Evolutionary conservation across 2,888 invertebrate genomes (phyloP), one percentile per base, ranked within the genome.

Genomic region (Andrena bucephala): DNA sequence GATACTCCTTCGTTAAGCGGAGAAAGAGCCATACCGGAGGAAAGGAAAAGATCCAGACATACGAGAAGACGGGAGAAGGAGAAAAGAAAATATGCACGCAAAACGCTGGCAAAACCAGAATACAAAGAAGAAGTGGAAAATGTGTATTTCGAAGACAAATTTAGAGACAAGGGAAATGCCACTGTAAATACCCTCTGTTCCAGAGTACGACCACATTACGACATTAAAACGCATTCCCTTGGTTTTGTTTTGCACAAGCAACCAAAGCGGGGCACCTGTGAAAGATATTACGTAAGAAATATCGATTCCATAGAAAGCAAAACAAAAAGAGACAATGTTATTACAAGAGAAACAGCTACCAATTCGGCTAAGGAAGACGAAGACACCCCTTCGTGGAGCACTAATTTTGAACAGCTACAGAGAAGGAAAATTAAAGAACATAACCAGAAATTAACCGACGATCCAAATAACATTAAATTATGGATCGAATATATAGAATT

Each of bases 401-500:
- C 76, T 33, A 92, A 93, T 86, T 92, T 94, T 77, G 95, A 95
- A 89, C 94, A 95, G 79, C 94, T 95, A 62, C 94, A 95, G 80
- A 94, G 94, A 1, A 92, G 92, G 63, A 94, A 93, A 85, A 95
- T 95, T 6, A 95, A 94, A 62, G 93, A 94, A 76, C 95, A 95
- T 73, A 96, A 96, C 90, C 93, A 94, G 83, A 92, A 93, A 79
- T 92, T 96, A 16, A 86, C 94, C 0, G 94, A 95, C 80, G 93
- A 95, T 83, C 95, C 96, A 0, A 91, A 94, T 50, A 94, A 96
- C 89, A 92, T 96, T 42, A 92, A 94, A 48, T 90, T 94, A 60
- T 96, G 96, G 96, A 88, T 96, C 24, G 94, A 96, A 82, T 96
- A 96, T 89, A 94, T 96, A 7, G 91, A 95, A 48, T 95, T 95